Percentiles rank a stretch among this genome's conserved stretches.
Evolutionary conservation across 2,113 vertebrate species (phyloP).

Genomic region (Atractosteus spatula): DNA sequence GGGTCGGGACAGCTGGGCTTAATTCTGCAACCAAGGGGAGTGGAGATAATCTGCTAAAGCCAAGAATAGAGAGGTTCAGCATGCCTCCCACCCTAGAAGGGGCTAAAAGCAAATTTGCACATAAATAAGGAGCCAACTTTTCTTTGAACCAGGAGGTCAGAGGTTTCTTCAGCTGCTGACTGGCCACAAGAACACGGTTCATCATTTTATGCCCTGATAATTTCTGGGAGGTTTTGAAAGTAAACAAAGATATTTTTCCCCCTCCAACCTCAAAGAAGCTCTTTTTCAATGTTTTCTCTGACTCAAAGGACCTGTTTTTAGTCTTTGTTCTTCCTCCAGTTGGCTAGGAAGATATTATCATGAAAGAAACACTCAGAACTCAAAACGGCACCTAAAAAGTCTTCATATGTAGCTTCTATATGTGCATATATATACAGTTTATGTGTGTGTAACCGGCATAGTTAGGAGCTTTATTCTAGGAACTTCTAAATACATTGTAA

Average conservation of each 20-base stretch:
- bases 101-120: conserved; percentile 78
- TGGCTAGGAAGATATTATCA: conserved; percentile 27
- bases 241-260: conserved; percentile 53
- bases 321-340: conserved; percentile 42
- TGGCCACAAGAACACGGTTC: conserved; percentile 40
- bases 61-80: conserved; percentile 66
- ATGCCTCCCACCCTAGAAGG: conserved; percentile 75
- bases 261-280: conserved; percentile 39
- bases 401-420: too few relatives aligned
- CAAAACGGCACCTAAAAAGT: too few relatives aligned
- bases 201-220: conserved; percentile 38
- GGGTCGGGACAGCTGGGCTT: conserved; percentile 80
- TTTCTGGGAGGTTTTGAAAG: conserved; percentile 30
- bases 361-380: conserved; percentile 13
- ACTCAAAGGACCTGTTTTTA: conserved; percentile 32
- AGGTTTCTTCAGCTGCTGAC: conserved; percentile 35
- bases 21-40: conserved; percentile 71
- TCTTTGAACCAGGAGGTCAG: conserved; percentile 74
- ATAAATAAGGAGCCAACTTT: conserved; percentile 80
- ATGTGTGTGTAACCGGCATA: neutral
- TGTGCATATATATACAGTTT: neutral
- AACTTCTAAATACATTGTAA: neutral
- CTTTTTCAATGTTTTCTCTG: conserved; percentile 44
- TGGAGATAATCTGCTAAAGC: conserved; percentile 87
- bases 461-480: neutral